phyloP scores from a whole-genome alignment of 2,113 vertebrate genomes.

The Microcebus tavaratra region DNA sequence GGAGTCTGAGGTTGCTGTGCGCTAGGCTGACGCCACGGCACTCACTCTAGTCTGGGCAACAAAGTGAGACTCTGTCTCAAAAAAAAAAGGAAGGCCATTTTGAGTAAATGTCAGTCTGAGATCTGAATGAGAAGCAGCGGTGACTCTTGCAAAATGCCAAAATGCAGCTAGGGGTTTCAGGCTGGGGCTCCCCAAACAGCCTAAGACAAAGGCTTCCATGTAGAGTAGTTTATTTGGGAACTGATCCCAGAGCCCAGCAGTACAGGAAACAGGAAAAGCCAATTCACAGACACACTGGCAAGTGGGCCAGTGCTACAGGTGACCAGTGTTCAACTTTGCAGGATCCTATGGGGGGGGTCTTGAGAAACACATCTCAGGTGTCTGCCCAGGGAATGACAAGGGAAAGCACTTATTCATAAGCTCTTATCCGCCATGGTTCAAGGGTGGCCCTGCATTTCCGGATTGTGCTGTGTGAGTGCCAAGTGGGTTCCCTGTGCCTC shows the following conservation, averaged over 20 bases:
- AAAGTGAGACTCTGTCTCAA: no score
- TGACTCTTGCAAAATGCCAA: not conserved
- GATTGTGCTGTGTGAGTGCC: not conserved
- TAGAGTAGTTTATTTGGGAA: not conserved
- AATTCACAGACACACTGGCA: not conserved
- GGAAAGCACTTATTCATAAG: not conserved
- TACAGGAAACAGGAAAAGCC: not conserved
- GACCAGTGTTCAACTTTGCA: not conserved
- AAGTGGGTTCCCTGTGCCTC: not conserved
- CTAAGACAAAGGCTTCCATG: not conserved
- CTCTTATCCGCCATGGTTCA: not conserved
- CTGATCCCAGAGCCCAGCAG: not conserved
- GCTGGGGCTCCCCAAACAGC: not conserved
- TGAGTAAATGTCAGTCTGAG: not conserved
- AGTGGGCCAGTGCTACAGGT: not conserved
- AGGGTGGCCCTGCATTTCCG: not conserved
- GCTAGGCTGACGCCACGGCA: no score
- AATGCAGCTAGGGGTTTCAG: not conserved
- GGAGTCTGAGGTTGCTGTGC: no score
- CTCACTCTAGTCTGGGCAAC: no score
- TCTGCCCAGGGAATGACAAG: not conserved
- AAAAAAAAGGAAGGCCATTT: not conserved
- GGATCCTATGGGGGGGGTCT: not conserved
- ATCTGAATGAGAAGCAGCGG: not conserved
- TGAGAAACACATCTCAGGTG: not conserved